Evolutionary conservation across 2,113 vertebrate genomes (phyloP), one percentile per base, ranked within the genome.

Genomic region (Melanocharis versteri): DNA sequence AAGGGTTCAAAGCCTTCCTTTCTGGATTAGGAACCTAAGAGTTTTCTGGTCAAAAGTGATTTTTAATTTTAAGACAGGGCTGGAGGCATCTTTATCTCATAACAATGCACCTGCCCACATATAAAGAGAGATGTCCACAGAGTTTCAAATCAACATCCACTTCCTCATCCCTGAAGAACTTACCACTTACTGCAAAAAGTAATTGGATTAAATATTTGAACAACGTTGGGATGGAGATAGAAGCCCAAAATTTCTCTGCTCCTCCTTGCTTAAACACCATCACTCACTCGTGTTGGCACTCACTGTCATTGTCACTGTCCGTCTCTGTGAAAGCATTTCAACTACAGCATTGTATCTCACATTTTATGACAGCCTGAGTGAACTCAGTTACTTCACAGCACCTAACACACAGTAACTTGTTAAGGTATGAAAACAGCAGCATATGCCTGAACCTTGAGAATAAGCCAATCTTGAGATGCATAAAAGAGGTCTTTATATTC

Each of bases 351-450:
- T 86, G 81, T 61, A 80, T 50, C 54, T 83, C 80, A 89, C 42
- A 50, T 65, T 94, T 86, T 50, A 61, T 73, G 76, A 87, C 81
- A 89, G 58, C 54, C n/a, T 53, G 75, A 73, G 31, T 18, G 66
- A 95, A 72, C 57, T 87, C 70, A 24, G 33, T 53, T 69, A 40
- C 31, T 50, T 72, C 47, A 51, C 5, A 4, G 71, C 54, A 89
- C 31, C 18, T 86, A 86, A 73, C 58, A 65, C 42, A 44, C 28
- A 85, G 33, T 48, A 89, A 84, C 70, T 77, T 72, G 53, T 40
- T 86, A 88, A 83, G 58, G 35, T 68, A 90, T 39, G 58, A 90
- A 89, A 93, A 73, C 83, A 92, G 83, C 54, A 94, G 60, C 77
- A 45, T 50, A 92, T 61, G 83, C 68, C 56, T 47, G 21, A 76